phyloP scores from a whole-genome alignment of 35 echinoderm and acorn worm species.

The Heliocidaris tuberculata region DNA sequence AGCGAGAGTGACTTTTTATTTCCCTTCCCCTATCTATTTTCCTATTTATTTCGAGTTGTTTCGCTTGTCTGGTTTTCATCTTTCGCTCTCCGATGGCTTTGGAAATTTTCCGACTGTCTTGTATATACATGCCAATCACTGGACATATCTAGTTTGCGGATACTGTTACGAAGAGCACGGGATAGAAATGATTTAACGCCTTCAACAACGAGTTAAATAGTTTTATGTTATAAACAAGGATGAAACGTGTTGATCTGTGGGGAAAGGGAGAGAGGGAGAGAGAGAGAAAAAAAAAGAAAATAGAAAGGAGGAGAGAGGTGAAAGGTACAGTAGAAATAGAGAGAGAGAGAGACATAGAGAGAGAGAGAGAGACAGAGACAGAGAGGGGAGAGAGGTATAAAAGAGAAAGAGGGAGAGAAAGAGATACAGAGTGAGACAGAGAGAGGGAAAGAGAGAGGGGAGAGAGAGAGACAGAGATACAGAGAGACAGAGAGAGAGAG shows the following conservation, averaged over 20 bases:
- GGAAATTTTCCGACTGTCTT: not conserved
- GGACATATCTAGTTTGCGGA: slow-evolving; percentile 14
- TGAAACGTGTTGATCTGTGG: slow-evolving; percentile 7
- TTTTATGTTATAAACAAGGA: slow-evolving; percentile 23
- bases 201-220: slow-evolving; percentile 15
- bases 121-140: slow-evolving; percentile 43
- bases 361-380: not conserved
- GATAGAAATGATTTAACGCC: not conserved
- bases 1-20: not conserved
- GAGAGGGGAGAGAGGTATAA: not conserved
- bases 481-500: not conserved
- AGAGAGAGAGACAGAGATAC: not conserved
- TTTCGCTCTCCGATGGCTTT: not conserved
- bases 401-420: not conserved
- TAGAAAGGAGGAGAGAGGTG: too few species aligned
- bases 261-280: not conserved
- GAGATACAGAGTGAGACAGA: not conserved
- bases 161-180: not conserved
- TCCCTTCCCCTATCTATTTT: not conserved
- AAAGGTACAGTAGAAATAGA: not conserved
- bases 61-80: slow-evolving; percentile 21
- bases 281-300: not conserved
- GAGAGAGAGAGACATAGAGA: not conserved
- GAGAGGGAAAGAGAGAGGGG: not conserved
- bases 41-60: not conserved